A percentile compares a stretch with the other conserved stretches of the same genome.
phyloP scores from a whole-genome alignment of 2,113 vertebrate genomes.

The Solea senegalensis region DNA sequence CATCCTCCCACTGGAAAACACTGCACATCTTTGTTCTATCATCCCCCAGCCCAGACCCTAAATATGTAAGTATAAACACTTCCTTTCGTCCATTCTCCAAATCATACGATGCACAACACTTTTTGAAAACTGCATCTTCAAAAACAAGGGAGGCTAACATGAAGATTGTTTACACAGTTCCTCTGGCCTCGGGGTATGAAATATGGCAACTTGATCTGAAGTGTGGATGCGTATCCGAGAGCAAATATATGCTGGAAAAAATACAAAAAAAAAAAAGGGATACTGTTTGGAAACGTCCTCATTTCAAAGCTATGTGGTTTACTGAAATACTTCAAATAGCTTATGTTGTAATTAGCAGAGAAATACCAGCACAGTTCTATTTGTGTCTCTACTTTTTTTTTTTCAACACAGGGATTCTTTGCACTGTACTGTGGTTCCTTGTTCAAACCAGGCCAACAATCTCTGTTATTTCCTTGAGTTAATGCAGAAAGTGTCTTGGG shows the following conservation, averaged over 20 bases:
- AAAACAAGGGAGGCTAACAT: slow-evolving; percentile 34
- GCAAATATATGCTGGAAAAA: slow-evolving; percentile 50
- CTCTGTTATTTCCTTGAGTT: slow-evolving; percentile 29
- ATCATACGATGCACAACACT: slow-evolving; percentile 40
- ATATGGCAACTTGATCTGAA: slow-evolving; percentile 54
- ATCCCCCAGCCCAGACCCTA: slow-evolving; percentile 42
- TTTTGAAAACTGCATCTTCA: slow-evolving; percentile 45
- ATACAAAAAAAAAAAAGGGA: slow-evolving; percentile 35
- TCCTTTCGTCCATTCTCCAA: slow-evolving; percentile 64
- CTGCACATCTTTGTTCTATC: slow-evolving; percentile 80
- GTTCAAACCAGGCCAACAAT: slow-evolving; percentile 20
- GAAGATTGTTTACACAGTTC: slow-evolving; percentile 44
- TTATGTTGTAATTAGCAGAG: slow-evolving; percentile 14
- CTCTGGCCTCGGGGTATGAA: slow-evolving; percentile 38
- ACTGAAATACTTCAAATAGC: slow-evolving; percentile 17
- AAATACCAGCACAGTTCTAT: neutral
- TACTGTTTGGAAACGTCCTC: slow-evolving; percentile 21
- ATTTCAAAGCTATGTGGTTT: slow-evolving; percentile 37
- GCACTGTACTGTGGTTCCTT: neutral
- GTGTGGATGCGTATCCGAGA: slow-evolving; percentile 38
- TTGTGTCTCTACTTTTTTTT: neutral
- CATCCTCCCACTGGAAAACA: slow-evolving; percentile 78
- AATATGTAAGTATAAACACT: slow-evolving; percentile 54
- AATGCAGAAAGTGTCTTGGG: slow-evolving; percentile 14
- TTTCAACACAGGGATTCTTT: neutral